These are phyloP conservation scores for Garrulus glandarius DNA, from an alignment of 2,797 vertebrate species.

Conservation along the genomic window DNA sequence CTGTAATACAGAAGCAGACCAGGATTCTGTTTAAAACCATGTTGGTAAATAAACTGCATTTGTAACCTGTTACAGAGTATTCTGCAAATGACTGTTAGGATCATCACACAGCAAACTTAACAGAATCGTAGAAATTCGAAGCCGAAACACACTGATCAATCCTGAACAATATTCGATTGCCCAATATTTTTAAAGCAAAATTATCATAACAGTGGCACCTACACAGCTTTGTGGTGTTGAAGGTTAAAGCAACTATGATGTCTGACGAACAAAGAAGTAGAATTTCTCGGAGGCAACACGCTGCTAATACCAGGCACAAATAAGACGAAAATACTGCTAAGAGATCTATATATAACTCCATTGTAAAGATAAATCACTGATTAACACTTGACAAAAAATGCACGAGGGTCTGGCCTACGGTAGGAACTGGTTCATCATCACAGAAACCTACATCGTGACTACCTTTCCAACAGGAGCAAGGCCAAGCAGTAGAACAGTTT, in stretches of 20 bases:
- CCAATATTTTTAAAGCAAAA: background rate
- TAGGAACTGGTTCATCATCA: fast-evolving
- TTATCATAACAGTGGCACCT: fast-evolving
- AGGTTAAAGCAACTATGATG: background rate
- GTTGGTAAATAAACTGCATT: background rate
- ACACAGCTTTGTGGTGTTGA: background rate
- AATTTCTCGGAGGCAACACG: background rate
- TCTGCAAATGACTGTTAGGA: background rate
- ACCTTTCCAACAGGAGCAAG: background rate
- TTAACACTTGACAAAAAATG: background rate
- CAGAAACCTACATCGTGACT: fast-evolving
- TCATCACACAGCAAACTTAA: background rate
- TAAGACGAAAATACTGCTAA: background rate
- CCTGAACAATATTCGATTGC: fast-evolving
- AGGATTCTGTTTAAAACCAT: background rate
- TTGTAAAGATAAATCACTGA: background rate
- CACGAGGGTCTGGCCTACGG: fast-evolving
- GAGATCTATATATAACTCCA: fast-evolving
- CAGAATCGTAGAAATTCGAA: background rate
- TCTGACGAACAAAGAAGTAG: background rate
- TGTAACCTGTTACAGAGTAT: background rate
- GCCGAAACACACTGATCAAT: background rate
- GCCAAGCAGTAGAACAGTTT: fast-evolving
- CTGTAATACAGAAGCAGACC: background rate
- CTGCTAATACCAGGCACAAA: background rate